Conservation (phyloP, 2,797 vertebrate genomes). For the Phrynocephalus guinanensis region DNA sequence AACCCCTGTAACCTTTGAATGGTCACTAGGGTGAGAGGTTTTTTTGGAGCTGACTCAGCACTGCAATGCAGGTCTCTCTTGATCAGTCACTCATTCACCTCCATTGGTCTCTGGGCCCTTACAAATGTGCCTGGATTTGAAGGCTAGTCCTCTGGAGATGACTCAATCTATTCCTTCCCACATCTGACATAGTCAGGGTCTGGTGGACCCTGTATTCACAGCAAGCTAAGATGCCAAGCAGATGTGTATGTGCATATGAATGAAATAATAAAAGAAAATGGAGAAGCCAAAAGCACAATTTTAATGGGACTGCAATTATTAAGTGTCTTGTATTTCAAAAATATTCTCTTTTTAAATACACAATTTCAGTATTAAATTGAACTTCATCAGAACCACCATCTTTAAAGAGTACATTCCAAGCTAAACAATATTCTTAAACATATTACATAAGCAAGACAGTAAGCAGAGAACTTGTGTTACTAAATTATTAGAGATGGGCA, state of each 20-base stretch:
- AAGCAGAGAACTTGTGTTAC: background rate
- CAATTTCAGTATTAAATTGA: background rate
- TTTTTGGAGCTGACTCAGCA: too few species aligned
- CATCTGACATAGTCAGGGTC: too few species aligned
- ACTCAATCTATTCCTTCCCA: too few species aligned
- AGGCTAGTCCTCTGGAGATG: too few species aligned
- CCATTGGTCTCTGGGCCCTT: too few species aligned
- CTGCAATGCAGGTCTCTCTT: too few species aligned
- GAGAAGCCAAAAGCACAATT: background rate
- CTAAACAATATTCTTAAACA: conserved; percentile 3
- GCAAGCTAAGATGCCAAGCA: background rate
- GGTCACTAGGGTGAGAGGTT: too few species aligned
- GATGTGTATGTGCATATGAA: too few species aligned
- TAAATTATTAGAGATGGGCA: background rate
- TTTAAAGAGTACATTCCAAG: background rate
- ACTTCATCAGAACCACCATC: background rate
- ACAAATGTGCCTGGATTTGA: too few species aligned
- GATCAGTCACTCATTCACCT: too few species aligned
- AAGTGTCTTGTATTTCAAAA: background rate
- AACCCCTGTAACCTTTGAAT: background rate
- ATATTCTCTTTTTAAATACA: background rate
- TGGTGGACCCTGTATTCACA: too few species aligned
- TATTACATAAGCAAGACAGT: background rate
- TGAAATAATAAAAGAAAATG: background rate
- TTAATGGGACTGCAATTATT: background rate